Base-by-base conservation (phyloP, 2,888 invertebrate species). In the Boloria euphrosyne region DNA sequence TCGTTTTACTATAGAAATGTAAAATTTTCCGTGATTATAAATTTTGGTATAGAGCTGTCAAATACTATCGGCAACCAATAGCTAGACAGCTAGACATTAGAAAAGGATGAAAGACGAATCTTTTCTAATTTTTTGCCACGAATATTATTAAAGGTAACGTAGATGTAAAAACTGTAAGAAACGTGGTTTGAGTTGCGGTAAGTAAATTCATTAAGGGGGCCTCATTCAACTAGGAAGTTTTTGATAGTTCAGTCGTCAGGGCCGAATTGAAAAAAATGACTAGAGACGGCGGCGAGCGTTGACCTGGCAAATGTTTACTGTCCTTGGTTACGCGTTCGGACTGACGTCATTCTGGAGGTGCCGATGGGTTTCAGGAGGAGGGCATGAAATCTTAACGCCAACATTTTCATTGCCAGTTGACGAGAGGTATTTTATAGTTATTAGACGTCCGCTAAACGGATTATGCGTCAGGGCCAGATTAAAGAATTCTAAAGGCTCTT, bases 241-340 rank as follows among this genome's bases (percentile, higher is more conserved):
- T 80, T 78, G 80, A 80, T 82, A 85, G 85, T 81, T 81, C 81
- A 80, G 80, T 82, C 82, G 80, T 82, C 83, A 83, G 82, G 84
- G 85, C 80, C 83, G 78, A 81, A 80, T 79, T 79, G 78, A 78
- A 81, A 85, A 82, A 76, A 75, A 75, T 78, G 80, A 81, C 79
- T 87, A 86, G 86, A 87, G 87, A 86, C 87, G 84, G 80, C 81
- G 68, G 81, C 88, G 91, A 79, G 79, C 90, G 80, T 89, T 90
- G 91, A 92, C 90, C 91, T 86, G 88, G 81, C 84, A 86, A 80
- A 87, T 91, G 90, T 90, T 90, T 90, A 89, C 88, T 77, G 90
- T 90, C 91, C 90, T 91, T 91, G 91, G 81, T 78, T 80, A 82
- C 68, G 75, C 70, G 72, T 77, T 80, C 78, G 82, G 75, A 73